phyloP scores from a whole-genome alignment of 2,113 vertebrate genomes.

The Elgaria multicarinata region DNA sequence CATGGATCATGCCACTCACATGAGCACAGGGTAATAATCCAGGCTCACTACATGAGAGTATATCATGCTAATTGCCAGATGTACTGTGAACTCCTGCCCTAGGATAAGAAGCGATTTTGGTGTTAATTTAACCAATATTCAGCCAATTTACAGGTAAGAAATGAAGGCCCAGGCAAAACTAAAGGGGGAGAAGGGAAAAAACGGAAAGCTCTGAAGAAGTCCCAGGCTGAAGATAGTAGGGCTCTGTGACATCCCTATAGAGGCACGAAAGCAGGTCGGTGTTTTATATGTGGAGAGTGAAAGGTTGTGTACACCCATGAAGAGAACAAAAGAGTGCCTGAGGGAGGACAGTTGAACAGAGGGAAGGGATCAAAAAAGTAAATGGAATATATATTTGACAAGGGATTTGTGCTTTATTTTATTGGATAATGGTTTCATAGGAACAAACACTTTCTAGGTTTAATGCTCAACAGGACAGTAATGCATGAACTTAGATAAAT shows the following conservation, averaged over 20 bases:
- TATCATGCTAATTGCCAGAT: background rate
- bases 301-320: background rate
- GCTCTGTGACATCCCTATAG: background rate
- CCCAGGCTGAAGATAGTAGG: background rate
- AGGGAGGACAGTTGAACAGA: background rate
- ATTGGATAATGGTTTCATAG: background rate
- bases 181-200: background rate
- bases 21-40: background rate
- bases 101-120: background rate
- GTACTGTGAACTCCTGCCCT: background rate
- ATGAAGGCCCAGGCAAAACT: background rate
- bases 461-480: background rate
- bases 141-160: background rate
- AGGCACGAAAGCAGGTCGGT: background rate
- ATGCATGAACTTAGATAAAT: background rate
- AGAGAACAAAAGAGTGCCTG: slow-evolving; percentile 7
- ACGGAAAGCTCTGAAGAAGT: background rate
- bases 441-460: background rate
- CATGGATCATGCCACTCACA: background rate
- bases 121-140: background rate
- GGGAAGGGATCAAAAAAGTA: background rate
- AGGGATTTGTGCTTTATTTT: background rate
- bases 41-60: background rate
- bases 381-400: background rate
- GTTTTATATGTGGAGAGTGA: background rate